phyloP scores from a whole-genome alignment of 2,888 invertebrate genomes.

The Erpobdella octoculata region DNA sequence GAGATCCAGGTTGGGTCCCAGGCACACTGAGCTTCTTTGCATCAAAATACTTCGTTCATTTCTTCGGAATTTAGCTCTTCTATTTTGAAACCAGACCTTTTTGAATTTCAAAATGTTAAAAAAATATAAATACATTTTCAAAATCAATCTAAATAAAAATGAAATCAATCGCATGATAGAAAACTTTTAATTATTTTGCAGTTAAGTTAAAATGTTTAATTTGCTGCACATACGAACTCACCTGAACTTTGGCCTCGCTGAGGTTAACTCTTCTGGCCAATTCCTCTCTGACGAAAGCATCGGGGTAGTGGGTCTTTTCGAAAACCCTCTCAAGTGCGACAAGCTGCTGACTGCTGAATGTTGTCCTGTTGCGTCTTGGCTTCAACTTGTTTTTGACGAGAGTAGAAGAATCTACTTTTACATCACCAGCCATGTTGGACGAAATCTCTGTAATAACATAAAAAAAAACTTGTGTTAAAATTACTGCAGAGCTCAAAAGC shows the following conservation, averaged over 20 bases:
- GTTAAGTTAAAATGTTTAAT: not conserved
- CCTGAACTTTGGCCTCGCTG: constrained; percentile 91
- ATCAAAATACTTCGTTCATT: constrained; percentile 68
- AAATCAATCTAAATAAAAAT: too few relatives aligned
- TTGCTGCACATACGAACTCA: constrained; percentile 49
- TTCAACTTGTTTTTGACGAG: constrained; percentile 35
- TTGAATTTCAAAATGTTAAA: too few relatives aligned
- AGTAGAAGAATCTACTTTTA: constrained; percentile 19
- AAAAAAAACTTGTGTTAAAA: too few relatives aligned
- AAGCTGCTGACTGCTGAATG: constrained; percentile 83
- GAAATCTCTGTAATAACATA: not conserved
- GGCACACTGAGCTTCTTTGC: constrained; percentile 43
- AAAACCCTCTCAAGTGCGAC: constrained; percentile 86
- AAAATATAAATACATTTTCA: too few relatives aligned
- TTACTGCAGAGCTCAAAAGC: too few relatives aligned
- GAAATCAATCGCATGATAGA: not conserved
- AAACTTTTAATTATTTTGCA: not conserved
- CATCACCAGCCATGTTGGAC: constrained; percentile 6
- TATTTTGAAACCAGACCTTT: constrained; percentile 90
- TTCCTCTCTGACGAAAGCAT: constrained; percentile 90
- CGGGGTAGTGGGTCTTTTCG: constrained; percentile 90
- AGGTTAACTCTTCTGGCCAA: constrained; percentile 81
- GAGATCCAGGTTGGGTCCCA: not conserved
- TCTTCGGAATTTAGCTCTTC: constrained; percentile 84
- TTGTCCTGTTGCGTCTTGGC: constrained; percentile 75